Percentiles rank a stretch among this genome's conserved stretches.
Evolutionary conservation across 1,140 invertebrate genomes (phyloP).

Genomic region (Ectropis grisescens): DNA sequence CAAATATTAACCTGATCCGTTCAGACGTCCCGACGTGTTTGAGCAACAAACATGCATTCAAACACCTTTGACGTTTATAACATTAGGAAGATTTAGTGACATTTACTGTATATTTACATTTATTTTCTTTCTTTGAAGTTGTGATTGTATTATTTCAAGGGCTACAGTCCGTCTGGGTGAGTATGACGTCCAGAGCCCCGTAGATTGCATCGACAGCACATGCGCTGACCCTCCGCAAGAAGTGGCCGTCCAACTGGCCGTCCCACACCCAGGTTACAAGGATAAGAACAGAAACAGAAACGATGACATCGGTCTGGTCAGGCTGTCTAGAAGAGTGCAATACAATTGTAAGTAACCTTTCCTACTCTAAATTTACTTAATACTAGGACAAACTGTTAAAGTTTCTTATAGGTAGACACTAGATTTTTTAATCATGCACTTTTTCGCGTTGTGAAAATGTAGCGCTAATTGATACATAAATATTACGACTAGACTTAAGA

Average conservation of each 20-base stretch:
- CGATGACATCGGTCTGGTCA: conserved; percentile 74
- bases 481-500: too few relatives aligned
- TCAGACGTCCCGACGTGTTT: too few relatives aligned
- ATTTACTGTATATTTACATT: not conserved
- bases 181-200: conserved; percentile 41
- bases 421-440: too few relatives aligned
- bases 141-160: conserved; percentile 18
- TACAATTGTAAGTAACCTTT: conserved; percentile 30
- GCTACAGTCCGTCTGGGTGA: conserved; percentile 50
- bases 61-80: too few relatives aligned
- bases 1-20: too few relatives aligned
- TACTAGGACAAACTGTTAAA: too few relatives aligned
- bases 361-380: too few relatives aligned
- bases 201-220: conserved; percentile 50
- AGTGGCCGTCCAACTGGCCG: conserved; percentile 28
- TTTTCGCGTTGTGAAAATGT: too few relatives aligned
- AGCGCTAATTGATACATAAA: too few relatives aligned
- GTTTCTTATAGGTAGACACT: too few relatives aligned
- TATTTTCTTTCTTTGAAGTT: not conserved
- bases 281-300: conserved; percentile 65
- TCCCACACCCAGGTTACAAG: conserved; percentile 65
- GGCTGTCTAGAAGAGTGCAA: conserved; percentile 45
- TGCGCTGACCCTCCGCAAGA: conserved; percentile 58
- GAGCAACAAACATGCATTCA: too few relatives aligned
- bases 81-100: too few relatives aligned